These are phyloP conservation scores for Eupithecia dodoneata DNA, from an alignment of 2,888 invertebrate genomes.

Conservation along the genomic window DNA sequence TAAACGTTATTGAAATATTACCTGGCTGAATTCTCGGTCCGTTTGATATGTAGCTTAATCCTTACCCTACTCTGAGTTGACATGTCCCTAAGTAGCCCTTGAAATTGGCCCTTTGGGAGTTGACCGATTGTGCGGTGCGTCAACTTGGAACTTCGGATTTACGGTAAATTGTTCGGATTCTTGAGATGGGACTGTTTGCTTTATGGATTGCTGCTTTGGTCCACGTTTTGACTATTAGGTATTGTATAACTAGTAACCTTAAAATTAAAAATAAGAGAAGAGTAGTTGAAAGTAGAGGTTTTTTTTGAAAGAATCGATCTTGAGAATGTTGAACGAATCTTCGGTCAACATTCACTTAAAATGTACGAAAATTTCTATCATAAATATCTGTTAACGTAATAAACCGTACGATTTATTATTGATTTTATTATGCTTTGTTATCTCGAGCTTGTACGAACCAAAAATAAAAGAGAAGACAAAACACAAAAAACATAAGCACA, in stretches of 20 bases:
- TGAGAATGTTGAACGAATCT: no score
- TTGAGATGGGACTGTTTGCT: constrained; percentile 20
- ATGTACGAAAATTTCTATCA: no score
- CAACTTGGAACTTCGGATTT: constrained; percentile 29
- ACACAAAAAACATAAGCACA: neutral
- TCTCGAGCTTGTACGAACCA: neutral
- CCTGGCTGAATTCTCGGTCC: constrained; percentile 6
- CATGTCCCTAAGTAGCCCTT: constrained; percentile 48
- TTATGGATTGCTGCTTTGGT: constrained; percentile 15
- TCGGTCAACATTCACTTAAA: no score
- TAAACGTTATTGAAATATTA: constrained; percentile 15
- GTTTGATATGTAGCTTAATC: constrained; percentile 27
- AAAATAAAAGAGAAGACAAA: neutral
- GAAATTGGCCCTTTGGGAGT: constrained; percentile 58
- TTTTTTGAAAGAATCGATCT: no score
- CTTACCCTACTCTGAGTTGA: constrained; percentile 58
- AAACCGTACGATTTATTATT: no score
- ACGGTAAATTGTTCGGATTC: constrained; percentile 30
- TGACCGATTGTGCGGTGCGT: constrained; percentile 44
- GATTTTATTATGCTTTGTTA: no score
- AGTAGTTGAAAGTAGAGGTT: neutral
- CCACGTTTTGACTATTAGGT: neutral
- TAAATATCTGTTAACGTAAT: no score
- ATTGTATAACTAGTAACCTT: neutral
- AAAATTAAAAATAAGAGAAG: neutral